phyloP scores from a whole-genome alignment of 2,113 vertebrate genomes.

The Myrmecobius fasciatus region DNA sequence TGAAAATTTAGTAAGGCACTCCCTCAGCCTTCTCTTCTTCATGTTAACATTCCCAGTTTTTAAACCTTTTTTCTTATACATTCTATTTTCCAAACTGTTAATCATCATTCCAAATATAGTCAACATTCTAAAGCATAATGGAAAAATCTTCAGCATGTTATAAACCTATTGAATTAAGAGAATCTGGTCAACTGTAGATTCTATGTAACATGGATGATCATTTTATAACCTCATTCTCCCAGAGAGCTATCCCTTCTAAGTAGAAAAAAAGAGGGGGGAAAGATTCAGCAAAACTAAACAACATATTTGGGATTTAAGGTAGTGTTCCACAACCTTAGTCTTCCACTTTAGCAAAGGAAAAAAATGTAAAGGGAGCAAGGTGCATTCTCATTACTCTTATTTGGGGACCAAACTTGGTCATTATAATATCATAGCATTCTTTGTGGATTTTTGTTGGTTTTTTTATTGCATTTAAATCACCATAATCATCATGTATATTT shows the following conservation, averaged over 20 bases:
- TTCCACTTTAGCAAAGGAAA: neutral
- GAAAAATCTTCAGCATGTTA: neutral
- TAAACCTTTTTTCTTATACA: neutral
- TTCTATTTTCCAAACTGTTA: conserved; percentile 1
- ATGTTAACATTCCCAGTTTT: neutral
- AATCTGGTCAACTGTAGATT: neutral
- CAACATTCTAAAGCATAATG: neutral
- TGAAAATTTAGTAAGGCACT: neutral
- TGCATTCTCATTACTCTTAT: neutral
- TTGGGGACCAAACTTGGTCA: neutral
- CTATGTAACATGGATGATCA: neutral
- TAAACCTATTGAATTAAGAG: neutral
- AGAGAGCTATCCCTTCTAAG: neutral
- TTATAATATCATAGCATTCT: neutral
- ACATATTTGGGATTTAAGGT: neutral
- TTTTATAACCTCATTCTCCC: neutral
- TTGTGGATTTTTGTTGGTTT: neutral
- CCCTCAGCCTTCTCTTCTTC: conserved; percentile 19
- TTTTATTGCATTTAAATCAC: neutral
- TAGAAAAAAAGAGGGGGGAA: neutral
- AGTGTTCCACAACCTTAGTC: neutral
- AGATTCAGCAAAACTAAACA: neutral
- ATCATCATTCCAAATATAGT: conserved; percentile 1
- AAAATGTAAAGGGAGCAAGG: too few species aligned
- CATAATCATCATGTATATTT: neutral